These are phyloP conservation scores for Aldabrachelys gigantea DNA, from an alignment of 2,113 vertebrate genomes.

Conservation along the genomic window DNA sequence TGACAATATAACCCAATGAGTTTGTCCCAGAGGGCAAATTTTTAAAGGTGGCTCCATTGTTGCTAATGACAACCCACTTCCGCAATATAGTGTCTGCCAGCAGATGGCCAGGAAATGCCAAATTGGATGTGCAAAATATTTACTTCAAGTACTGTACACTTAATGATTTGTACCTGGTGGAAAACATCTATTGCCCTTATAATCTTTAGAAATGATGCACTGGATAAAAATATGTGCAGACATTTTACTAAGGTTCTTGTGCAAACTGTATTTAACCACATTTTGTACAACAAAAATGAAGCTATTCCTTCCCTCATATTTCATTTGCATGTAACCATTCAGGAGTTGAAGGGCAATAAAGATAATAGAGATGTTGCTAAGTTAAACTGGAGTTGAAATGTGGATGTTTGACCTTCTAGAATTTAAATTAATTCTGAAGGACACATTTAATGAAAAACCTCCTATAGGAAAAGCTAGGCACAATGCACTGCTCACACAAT, in stretches of 20 bases:
- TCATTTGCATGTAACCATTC: background rate
- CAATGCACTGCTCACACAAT: accelerated
- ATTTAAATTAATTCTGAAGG: background rate
- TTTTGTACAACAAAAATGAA: background rate
- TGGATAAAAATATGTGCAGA: background rate
- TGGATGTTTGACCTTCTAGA: background rate
- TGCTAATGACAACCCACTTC: background rate
- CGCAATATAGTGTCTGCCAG: background rate
- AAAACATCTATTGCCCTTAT: background rate
- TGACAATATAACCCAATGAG: background rate
- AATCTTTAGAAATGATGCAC: background rate
- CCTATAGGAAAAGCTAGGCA: background rate
- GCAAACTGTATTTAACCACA: background rate
- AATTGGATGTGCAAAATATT: background rate
- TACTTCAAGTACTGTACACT: background rate
- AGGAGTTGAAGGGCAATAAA: background rate
- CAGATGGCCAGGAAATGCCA: background rate
- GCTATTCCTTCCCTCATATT: background rate
- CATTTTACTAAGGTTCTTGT: background rate
- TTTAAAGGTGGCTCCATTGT: background rate
- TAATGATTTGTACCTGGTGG: background rate
- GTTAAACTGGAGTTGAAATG: background rate
- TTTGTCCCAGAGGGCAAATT: background rate
- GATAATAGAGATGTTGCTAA: background rate
- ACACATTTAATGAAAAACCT: background rate